phyloP scores from a whole-genome alignment of 2,797 vertebrate species.

The Erithacus rubecula region DNA sequence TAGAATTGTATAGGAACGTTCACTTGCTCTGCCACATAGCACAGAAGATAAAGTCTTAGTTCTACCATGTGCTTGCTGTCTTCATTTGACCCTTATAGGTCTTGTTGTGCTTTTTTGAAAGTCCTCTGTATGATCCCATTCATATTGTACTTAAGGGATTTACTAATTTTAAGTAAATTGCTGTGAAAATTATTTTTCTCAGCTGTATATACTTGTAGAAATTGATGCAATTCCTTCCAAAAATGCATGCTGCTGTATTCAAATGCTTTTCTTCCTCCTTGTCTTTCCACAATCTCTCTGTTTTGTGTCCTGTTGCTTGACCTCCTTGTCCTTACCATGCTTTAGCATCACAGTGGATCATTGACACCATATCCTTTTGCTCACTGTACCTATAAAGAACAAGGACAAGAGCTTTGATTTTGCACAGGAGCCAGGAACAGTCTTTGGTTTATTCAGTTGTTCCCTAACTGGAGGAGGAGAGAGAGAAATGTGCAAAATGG shows the following conservation, averaged over 20 bases:
- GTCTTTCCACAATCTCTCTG: rapidly evolving
- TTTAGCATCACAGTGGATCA: neutral
- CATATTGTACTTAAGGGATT: neutral
- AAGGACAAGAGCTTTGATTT: neutral
- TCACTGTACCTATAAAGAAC: neutral
- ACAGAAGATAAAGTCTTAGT: neutral
- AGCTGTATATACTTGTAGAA: neutral
- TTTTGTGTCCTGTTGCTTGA: neutral
- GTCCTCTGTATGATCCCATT: neutral
- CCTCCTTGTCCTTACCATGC: neutral
- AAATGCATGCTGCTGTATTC: neutral
- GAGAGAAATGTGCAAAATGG: neutral
- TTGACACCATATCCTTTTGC: neutral
- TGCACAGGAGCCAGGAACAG: neutral
- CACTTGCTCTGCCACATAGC: neutral
- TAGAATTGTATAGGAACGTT: neutral
- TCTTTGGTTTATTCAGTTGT: neutral
- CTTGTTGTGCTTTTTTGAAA: neutral
- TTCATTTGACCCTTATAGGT: neutral
- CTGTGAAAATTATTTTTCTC: neutral
- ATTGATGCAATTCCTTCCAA: neutral
- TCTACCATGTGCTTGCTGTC: neutral
- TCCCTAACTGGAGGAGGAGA: neutral
- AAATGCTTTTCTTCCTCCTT: neutral
- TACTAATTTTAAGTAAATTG: neutral